phyloP scores from a whole-genome alignment of 2,888 invertebrate genomes.

The Bombyx huttoni region DNA sequence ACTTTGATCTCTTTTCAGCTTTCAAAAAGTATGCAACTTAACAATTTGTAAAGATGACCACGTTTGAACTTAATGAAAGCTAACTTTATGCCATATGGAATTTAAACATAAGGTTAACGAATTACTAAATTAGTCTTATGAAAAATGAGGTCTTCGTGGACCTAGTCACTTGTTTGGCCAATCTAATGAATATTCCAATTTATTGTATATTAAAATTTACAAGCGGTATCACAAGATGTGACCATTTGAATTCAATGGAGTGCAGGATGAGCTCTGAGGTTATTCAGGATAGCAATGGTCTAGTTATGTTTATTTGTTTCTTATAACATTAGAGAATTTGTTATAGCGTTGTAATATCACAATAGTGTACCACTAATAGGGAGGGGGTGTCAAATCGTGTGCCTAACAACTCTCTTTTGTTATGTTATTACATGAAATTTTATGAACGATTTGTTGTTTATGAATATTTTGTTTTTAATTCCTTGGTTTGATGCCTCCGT shows the following conservation, averaged over 20 bases:
- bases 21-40: constrained; percentile 70
- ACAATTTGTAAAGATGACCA: constrained; percentile 60
- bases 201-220: constrained; percentile 68
- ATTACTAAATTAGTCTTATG: constrained; percentile 72
- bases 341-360: constrained; percentile 70
- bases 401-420: constrained; percentile 51
- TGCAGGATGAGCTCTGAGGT: constrained; percentile 66
- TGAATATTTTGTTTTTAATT: constrained; percentile 57
- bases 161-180: constrained; percentile 72
- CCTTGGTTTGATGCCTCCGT: constrained; percentile 73
- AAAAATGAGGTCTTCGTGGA: constrained; percentile 61
- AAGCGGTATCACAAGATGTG: constrained; percentile 54
- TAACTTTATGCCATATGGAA: constrained; percentile 73
- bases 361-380: constrained; percentile 68
- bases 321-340: constrained; percentile 69
- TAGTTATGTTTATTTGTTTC: constrained; percentile 68
- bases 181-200: constrained; percentile 71
- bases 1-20: constrained; percentile 72
- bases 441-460: constrained; percentile 68
- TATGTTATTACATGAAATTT: constrained; percentile 67
- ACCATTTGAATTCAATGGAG: constrained; percentile 62
- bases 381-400: constrained; percentile 71
- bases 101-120: constrained; percentile 72
- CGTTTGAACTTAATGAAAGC: constrained; percentile 69
- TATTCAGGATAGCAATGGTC: constrained; percentile 72